Conservation (phyloP, 2,113 vertebrate species). For the Zosterops pallidus region DNA sequence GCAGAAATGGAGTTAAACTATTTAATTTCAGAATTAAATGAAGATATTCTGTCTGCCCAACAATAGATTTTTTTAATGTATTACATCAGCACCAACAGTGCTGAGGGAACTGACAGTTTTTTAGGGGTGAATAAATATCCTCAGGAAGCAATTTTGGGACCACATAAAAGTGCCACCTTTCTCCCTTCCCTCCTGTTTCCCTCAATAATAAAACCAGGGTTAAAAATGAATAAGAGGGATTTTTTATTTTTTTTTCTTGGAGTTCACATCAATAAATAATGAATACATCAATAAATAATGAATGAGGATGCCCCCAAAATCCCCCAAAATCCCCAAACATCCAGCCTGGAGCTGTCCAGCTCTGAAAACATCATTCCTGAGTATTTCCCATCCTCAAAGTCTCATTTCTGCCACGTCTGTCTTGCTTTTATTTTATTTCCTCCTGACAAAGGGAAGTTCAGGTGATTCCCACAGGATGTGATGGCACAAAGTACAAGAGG, state of each 20-base stretch:
- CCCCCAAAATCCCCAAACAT: not conserved
- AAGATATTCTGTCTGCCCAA: not conserved
- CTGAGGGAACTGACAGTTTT: not conserved
- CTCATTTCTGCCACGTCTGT: not conserved
- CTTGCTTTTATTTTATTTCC: not conserved
- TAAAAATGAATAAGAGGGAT: not conserved
- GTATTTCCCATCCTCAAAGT: not conserved
- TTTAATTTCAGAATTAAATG: not conserved
- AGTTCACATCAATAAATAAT: not conserved
- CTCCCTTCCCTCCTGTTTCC: not conserved
- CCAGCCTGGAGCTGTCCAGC: not conserved
- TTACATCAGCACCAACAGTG: not conserved
- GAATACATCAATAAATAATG: not conserved
- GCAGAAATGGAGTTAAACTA: not conserved
- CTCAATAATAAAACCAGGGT: not conserved
- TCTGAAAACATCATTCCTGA: not conserved
- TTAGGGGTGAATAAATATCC: not conserved
- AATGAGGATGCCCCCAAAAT: not conserved
- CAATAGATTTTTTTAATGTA: accelerated
- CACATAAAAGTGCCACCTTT: not conserved
- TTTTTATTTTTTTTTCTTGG: not conserved
- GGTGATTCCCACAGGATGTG: not conserved
- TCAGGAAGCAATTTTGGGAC: not conserved
- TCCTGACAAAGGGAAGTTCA: not conserved
- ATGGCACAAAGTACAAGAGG: not conserved